Evolutionary conservation across 2,888 invertebrate genomes (phyloP).

Genomic region (Cerceris rybyensis): DNA sequence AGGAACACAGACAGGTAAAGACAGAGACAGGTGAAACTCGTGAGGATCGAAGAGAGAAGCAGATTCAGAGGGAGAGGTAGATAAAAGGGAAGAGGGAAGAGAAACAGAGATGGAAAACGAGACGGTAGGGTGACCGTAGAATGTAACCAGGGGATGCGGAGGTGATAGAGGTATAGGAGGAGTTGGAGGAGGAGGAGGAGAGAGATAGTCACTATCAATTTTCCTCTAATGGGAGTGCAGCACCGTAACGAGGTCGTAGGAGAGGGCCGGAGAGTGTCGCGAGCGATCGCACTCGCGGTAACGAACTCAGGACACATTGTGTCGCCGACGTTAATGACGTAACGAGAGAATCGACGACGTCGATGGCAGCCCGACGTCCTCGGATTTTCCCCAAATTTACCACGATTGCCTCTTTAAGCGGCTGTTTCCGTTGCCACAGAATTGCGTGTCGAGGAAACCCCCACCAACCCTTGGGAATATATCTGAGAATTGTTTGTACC

Average conservation of each 20-base stretch:
- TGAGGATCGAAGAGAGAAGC: conserved; percentile 33
- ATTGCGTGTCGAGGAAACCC: conserved; percentile 1
- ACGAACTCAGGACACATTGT: conserved; percentile 75
- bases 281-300: conserved; percentile 71
- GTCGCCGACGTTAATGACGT: conserved; percentile 73
- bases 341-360: conserved; percentile 70
- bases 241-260: conserved; percentile 74
- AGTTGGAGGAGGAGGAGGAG: conserved; percentile 16
- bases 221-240: conserved; percentile 75
- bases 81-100: conserved; percentile 5
- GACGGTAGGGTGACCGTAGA: conserved; percentile 5
- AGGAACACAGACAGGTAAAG: conserved; percentile 9
- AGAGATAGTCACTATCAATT: conserved; percentile 76
- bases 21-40: conserved; percentile 17
- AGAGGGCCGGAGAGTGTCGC: conserved; percentile 70
- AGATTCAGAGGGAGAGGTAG: conserved; percentile 10
- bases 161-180: too few relatives aligned
- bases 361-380: conserved; percentile 21
- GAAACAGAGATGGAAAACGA: conserved; percentile 6
- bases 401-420: conserved; percentile 47
- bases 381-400: conserved; percentile 57
- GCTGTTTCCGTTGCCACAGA: conserved; percentile 6
- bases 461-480: too few relatives aligned
- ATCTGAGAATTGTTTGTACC: too few relatives aligned
- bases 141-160: conserved; percentile 6